Percentiles rank a stretch among this genome's conserved stretches.
Evolutionary conservation across 1,140 invertebrate species (phyloP).

Genomic region (Diachasma alloeum): DNA sequence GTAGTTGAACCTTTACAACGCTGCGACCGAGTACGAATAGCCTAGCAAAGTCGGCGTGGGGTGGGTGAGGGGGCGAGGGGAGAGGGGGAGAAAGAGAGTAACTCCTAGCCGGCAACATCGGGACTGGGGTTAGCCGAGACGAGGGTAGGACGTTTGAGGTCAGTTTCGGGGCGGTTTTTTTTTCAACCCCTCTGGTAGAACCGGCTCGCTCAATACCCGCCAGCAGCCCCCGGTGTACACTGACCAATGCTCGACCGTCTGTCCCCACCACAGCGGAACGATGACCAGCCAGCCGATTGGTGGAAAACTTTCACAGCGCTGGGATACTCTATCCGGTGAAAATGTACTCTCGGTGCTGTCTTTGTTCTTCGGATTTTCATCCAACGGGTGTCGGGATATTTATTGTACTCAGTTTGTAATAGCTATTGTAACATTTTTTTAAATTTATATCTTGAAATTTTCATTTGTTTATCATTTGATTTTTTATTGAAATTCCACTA

Average conservation of each 20-base stretch:
- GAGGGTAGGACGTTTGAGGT: slow-evolving; percentile 66
- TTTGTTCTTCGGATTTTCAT: slow-evolving; percentile 39
- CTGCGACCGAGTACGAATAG: slow-evolving; percentile 27
- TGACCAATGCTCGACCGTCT: slow-evolving; percentile 61
- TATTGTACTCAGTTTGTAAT: too few relatives aligned
- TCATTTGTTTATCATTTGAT: too few relatives aligned
- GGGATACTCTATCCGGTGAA: slow-evolving; percentile 58
- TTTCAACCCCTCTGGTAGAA: slow-evolving; percentile 53
- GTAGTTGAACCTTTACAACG: neutral
- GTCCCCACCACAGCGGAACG: slow-evolving; percentile 50
- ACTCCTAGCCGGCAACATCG: slow-evolving; percentile 31
- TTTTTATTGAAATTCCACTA: too few relatives aligned
- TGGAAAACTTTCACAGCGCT: slow-evolving; percentile 49
- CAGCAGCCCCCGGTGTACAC: slow-evolving; percentile 47
- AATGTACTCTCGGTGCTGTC: slow-evolving; percentile 40
- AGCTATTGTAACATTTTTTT: too few relatives aligned
- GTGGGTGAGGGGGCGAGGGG: neutral
- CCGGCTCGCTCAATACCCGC: slow-evolving; percentile 60
- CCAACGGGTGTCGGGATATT: slow-evolving; percentile 51
- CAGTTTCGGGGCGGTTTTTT: slow-evolving; percentile 62
- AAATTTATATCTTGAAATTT: too few relatives aligned
- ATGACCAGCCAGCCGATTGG: slow-evolving; percentile 63
- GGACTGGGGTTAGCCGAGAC: slow-evolving; percentile 45
- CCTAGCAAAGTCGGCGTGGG: slow-evolving; percentile 15
- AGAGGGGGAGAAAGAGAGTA: neutral